Evolutionary conservation across 2,113 vertebrate genomes (phyloP).

Genomic region (Myotis davidii): DNA sequence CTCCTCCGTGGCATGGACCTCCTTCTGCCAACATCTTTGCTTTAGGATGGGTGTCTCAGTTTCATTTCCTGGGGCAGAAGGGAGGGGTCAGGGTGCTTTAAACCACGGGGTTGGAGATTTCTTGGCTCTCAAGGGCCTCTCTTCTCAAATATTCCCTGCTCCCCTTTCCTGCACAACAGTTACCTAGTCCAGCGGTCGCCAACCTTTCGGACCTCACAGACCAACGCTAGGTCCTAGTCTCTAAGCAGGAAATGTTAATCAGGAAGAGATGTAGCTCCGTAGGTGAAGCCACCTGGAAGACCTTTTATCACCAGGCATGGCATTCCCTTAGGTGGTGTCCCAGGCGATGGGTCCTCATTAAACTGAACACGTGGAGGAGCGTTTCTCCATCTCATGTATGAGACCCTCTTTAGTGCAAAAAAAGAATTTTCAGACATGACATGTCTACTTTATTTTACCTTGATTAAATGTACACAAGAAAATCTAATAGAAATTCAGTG

Average conservation of each 20-base stretch:
- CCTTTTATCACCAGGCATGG: neutral
- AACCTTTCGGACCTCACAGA: too few relatives aligned
- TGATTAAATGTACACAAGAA: slow-evolving; percentile 17
- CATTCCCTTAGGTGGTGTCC: neutral
- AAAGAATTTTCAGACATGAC: neutral
- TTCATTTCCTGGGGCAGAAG: neutral
- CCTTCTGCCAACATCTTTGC: neutral
- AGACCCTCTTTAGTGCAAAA: neutral
- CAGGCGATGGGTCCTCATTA: neutral
- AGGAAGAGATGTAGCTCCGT: neutral
- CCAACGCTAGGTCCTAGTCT: neutral
- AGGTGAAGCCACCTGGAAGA: neutral
- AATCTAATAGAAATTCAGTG: neutral
- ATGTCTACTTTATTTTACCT: slow-evolving; percentile 1
- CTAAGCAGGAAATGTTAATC: neutral
- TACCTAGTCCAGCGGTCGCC: neutral
- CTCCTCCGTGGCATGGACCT: neutral
- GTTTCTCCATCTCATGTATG: neutral
- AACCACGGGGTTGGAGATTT: neutral
- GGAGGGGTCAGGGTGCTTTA: neutral
- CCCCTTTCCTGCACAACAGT: neutral
- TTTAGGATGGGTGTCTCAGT: neutral
- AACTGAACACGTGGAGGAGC: neutral
- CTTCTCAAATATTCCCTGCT: neutral
- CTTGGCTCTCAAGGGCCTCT: neutral